A percentile compares a stretch with the other conserved stretches of the same genome.
These are phyloP conservation scores for Eupeodes luniger DNA, from an alignment of 2,888 invertebrate genomes.

Conservation along the genomic window DNA sequence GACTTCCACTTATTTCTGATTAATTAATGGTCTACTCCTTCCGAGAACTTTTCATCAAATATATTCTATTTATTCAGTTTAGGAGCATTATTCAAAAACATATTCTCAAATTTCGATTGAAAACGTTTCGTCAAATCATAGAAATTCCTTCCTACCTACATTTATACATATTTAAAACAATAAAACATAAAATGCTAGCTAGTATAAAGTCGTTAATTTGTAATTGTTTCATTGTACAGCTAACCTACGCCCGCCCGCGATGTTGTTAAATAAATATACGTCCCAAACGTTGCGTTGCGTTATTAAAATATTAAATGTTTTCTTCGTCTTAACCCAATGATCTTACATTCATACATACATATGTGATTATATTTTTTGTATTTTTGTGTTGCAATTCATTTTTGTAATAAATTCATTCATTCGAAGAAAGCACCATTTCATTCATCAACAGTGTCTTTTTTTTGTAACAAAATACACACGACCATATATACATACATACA, in stretches of 20 bases:
- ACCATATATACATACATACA: too few relatives aligned
- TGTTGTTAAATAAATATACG: too few relatives aligned
- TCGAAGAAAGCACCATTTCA: slow-evolving; percentile 29
- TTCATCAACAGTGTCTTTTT: slow-evolving; percentile 9
- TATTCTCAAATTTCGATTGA: too few relatives aligned
- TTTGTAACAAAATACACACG: slow-evolving; percentile 39
- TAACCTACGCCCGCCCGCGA: background rate
- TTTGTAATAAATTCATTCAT: slow-evolving; percentile 49
- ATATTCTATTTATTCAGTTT: too few relatives aligned
- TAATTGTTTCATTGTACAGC: slow-evolving; percentile 29
- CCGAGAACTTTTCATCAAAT: too few relatives aligned
- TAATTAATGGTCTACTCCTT: too few relatives aligned
- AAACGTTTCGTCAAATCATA: too few relatives aligned
- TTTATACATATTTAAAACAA: too few relatives aligned
- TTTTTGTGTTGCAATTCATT: slow-evolving; percentile 56
- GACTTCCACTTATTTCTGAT: too few relatives aligned
- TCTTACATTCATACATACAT: background rate
- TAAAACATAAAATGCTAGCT: background rate
- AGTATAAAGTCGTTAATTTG: background rate
- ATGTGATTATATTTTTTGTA: slow-evolving; percentile 44
- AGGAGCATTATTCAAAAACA: too few relatives aligned
- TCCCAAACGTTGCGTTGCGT: slow-evolving; percentile 15
- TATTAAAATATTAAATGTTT: slow-evolving; percentile 37
- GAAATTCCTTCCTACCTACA: too few relatives aligned
- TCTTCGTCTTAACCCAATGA: slow-evolving; percentile 50